Evolutionary conservation across 1,140 invertebrate species (phyloP).

Genomic region (Hormaphis cornu): DNA sequence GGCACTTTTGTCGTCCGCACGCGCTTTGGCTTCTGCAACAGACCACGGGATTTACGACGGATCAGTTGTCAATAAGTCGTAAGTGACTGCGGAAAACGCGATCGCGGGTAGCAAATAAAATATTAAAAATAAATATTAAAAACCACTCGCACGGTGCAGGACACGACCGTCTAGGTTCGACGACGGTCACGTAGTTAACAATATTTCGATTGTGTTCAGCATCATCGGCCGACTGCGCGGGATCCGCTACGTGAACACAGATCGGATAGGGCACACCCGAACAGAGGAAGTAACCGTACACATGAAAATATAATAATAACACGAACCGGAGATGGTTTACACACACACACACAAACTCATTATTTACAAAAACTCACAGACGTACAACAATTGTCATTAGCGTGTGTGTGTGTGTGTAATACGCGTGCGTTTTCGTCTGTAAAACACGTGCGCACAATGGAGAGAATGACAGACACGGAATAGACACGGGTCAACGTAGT

Average conservation of each 20-base stretch:
- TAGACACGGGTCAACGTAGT: constrained; percentile 24
- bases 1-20: neutral
- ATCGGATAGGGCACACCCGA: constrained; percentile 26
- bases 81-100: too few species aligned
- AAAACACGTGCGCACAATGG: constrained; percentile 24
- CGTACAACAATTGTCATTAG: constrained; percentile 19
- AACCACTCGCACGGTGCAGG: neutral
- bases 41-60: neutral
- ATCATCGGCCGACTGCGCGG: constrained; percentile 12
- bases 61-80: neutral
- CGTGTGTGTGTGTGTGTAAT: neutral
- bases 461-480: constrained; percentile 13
- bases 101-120: neutral
- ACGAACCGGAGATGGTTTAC: constrained; percentile 21
- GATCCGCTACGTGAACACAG: constrained; percentile 22
- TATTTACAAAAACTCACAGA: constrained; percentile 15
- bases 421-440: neutral
- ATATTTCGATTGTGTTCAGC: constrained; percentile 14
- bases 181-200: neutral
- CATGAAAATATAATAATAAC: too few species aligned
- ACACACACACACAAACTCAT: constrained; percentile 12
- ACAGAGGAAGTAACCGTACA: constrained; percentile 24
- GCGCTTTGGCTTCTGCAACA: neutral
- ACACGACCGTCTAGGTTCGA: too few species aligned
- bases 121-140: neutral